Evolutionary conservation across 2,113 vertebrate species (phyloP).

Genomic region (Bothrops jararaca): DNA sequence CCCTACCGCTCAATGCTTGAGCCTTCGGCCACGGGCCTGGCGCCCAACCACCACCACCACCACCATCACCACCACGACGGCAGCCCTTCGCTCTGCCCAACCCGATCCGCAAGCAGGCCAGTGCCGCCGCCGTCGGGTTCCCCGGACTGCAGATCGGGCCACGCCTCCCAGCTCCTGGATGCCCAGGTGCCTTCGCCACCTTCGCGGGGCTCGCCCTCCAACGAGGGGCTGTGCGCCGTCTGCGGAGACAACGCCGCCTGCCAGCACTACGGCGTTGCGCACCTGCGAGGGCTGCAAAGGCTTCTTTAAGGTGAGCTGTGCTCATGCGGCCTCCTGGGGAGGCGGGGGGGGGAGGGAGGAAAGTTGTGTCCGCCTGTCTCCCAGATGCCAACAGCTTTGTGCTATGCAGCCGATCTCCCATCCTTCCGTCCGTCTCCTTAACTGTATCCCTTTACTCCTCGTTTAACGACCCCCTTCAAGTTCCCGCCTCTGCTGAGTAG

Average conservation of each 20-base stretch:
- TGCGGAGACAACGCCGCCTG: constrained; percentile 97
- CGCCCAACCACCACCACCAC: constrained; percentile 31
- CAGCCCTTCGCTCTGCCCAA: constrained; percentile 91
- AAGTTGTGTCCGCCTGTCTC: too few relatives aligned
- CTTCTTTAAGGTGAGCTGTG: constrained; percentile 87
- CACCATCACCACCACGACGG: constrained; percentile 84
- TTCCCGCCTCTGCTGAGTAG: background rate
- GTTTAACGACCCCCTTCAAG: background rate
- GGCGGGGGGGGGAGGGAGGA: background rate
- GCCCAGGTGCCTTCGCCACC: constrained; percentile 92
- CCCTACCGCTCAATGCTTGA: constrained; percentile 88
- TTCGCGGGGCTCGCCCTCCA: constrained; percentile 93
- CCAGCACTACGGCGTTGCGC: constrained; percentile 92
- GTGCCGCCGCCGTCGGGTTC: constrained; percentile 75
- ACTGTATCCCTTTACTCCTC: background rate
- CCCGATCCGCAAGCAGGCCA: constrained; percentile 88
- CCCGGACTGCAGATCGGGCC: constrained; percentile 93
- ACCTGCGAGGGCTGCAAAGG: constrained; percentile 96
- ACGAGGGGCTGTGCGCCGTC: constrained; percentile 95
- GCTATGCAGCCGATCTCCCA: background rate
- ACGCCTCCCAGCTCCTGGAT: constrained; percentile 93
- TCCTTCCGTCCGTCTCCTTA: background rate
- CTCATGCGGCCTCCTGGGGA: background rate
- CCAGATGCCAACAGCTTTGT: background rate
- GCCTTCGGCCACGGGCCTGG: constrained; percentile 53